Percentiles rank a stretch among this genome's conserved stretches.
These are phyloP conservation scores for Arothron firmamentum DNA, from an alignment of 2,113 vertebrate genomes.

Conservation along the genomic window DNA sequence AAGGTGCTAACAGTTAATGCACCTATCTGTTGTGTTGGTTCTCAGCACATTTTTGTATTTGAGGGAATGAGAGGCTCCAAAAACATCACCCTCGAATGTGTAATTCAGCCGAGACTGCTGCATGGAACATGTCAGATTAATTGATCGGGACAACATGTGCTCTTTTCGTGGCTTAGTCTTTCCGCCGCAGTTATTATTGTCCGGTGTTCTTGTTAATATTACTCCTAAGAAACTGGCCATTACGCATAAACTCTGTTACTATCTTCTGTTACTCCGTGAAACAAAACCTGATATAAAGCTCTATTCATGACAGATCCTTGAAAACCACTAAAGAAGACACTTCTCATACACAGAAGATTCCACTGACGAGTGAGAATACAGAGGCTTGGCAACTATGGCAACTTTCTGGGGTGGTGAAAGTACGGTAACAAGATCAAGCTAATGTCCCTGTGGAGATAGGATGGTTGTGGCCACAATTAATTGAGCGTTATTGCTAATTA, in stretches of 20 bases:
- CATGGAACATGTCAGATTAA: too few species aligned
- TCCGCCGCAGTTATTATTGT: too few species aligned
- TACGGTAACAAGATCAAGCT: constrained; percentile 33
- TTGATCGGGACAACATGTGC: too few species aligned
- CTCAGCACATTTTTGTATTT: too few species aligned
- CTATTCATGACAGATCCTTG: constrained; percentile 57
- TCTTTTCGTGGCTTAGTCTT: too few species aligned
- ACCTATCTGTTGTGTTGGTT: too few species aligned
- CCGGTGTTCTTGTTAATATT: too few species aligned
- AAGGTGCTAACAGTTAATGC: too few species aligned
- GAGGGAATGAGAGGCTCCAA: too few species aligned
- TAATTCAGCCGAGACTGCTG: too few species aligned
- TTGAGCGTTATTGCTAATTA: constrained; percentile 50
- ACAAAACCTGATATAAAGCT: constrained; percentile 67
- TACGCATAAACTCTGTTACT: not conserved
- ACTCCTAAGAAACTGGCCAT: not conserved
- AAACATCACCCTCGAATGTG: too few species aligned
- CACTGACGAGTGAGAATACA: constrained; percentile 37
- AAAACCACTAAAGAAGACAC: constrained; percentile 57
- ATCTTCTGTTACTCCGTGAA: constrained; percentile 58
- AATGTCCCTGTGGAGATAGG: constrained; percentile 23
- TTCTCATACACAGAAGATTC: constrained; percentile 49
- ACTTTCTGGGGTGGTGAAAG: constrained; percentile 39
- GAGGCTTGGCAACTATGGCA: constrained; percentile 31
- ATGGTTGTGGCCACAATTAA: constrained; percentile 19